A percentile compares a stretch with the other conserved stretches of the same genome.
Conservation (phyloP, 2,113 vertebrate species). For the Todiramphus saurophagus region DNA sequence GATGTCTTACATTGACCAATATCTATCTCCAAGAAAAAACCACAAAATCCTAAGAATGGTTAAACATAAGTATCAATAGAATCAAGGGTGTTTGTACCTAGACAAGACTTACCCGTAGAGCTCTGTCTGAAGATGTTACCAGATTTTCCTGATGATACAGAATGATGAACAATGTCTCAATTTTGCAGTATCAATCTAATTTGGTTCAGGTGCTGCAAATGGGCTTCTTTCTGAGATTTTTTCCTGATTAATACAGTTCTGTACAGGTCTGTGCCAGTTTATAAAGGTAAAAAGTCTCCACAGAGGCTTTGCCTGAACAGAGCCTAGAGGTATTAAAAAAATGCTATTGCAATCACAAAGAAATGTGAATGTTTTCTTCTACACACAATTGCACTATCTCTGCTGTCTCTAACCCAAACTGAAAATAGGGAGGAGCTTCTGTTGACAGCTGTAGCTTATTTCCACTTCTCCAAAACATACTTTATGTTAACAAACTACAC, state of each 20-base stretch:
- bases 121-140: neutral
- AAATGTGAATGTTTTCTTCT: neutral
- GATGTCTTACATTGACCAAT: neutral
- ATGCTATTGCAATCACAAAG: neutral
- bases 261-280: neutral
- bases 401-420: neutral
- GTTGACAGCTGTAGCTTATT: neutral
- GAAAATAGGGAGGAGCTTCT: neutral
- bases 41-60: neutral
- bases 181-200: neutral
- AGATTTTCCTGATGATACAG: neutral
- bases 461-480: neutral
- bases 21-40: neutral
- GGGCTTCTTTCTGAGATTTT: neutral
- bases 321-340: neutral
- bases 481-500: neutral
- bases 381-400: neutral
- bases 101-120: neutral
- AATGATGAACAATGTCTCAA: neutral
- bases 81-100: neutral
- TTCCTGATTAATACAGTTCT: neutral
- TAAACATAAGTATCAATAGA: neutral
- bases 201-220: neutral
- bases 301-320: neutral
- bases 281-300: neutral